Evolutionary conservation across 2,113 vertebrate genomes (phyloP), one percentile per base, ranked within the genome.

Genomic region (Dasypus novemcinctus): DNA sequence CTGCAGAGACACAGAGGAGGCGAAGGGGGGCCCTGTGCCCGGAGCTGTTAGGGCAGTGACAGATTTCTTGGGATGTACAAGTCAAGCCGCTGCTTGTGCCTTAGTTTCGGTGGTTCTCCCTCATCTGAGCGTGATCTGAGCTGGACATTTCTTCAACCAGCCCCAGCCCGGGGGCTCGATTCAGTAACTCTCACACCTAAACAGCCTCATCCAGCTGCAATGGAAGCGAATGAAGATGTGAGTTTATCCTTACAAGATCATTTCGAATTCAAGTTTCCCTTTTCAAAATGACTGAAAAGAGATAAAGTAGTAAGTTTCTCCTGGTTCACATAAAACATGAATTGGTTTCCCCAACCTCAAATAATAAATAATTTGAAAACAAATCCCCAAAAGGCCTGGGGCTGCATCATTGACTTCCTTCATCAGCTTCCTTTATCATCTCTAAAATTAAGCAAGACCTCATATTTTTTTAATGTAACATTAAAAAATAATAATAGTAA

Each of bases 221-320:
- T 31, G 31, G 84, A 72, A 59, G 9, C 72, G 71, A 72, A 54
- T 20, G 68, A 85, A 41, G 0, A 14, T 11, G 11, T 64, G 23
- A 43, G 52, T 41, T 21, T 29, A 4, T 11, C n/a, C 31, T 81
- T 36, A 43, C 46, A 87, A 36, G 27, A 46, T 61, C 15, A 10
- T 89, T 78, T 82, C 54, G 46, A 54, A 83, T 8, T 49, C 14
- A 71, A 64, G 2, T 54, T 63, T 94, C 57, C 68, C 59, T 91
- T 68, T 92, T 88, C 33, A 74, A 87, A 93, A 76, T 63, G 61
- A 93, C 68, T 95, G 54, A 54, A 91, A 90, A 49, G 41, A 85
- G 68, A 38, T 74, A 59, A 94, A 90, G 36, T 33, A 52, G 12
- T 5, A 59, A 88, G 25, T 81, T 72, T 82, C 18, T 81, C 36